A percentile compares a stretch with the other conserved stretches of the same genome.
Evolutionary conservation across 92 coral and sea anemone species (phyloP).

Genomic region (Umimayanthus kanabou): DNA sequence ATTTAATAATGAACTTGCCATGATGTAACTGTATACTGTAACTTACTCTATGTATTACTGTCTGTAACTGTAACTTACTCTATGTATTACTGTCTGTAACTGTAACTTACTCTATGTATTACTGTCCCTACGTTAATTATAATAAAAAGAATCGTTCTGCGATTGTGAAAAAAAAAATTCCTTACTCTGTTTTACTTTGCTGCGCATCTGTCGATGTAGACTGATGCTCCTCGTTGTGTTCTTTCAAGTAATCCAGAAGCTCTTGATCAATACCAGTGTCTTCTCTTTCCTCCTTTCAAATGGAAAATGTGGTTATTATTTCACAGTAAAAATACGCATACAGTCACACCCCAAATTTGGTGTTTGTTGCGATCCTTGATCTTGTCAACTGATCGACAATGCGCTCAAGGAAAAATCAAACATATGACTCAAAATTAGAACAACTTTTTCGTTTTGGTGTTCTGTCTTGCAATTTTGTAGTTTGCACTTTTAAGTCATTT

Average conservation of each 20-base stretch:
- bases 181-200: conserved; percentile 1
- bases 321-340: background rate
- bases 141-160: too few species aligned
- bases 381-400: background rate
- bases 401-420: too few species aligned
- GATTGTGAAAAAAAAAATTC: too few species aligned
- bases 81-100: too few species aligned
- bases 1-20: too few species aligned
- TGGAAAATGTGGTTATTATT: background rate
- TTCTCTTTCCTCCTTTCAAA: background rate
- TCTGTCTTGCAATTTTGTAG: background rate
- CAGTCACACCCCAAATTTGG: background rate
- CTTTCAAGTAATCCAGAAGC: conserved; percentile 22
- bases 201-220: background rate
- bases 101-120: too few species aligned
- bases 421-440: too few species aligned
- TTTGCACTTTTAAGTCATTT: background rate
- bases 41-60: too few species aligned
- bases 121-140: too few species aligned
- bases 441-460: too few species aligned
- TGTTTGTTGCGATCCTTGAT: background rate
- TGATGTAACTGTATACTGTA: too few species aligned
- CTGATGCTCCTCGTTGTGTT: background rate
- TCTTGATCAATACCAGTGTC: background rate
- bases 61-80: too few species aligned